Base-by-base conservation (phyloP, 2,113 vertebrate species). In the Recurvirostra avosetta region DNA sequence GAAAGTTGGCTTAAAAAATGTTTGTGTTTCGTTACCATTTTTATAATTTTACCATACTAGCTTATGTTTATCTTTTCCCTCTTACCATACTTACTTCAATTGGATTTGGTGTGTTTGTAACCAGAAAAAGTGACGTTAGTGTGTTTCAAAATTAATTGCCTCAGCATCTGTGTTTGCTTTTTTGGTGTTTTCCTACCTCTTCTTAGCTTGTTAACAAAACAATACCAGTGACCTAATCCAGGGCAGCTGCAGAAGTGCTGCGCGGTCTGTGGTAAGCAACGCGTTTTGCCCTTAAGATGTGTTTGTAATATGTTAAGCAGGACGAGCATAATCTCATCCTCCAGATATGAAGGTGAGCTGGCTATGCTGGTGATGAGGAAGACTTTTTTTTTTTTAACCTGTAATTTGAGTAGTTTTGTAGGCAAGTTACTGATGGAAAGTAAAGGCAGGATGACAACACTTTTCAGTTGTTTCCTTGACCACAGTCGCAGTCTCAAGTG, bases 31-130 rank as follows among this genome's bases (percentile, higher is more conserved):
- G 2, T 82, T 89, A 75, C 40, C 9, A 4, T 68, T 62, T 91
- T 89, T 77, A 21, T 77, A 70, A 84, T 66, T 92, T 84, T 78
- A 52, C 41, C 2, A 1, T 84, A 68, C 66, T 89, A 87, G 68
- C 10, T 85, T 86, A 45, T 61, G 27, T 87, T 96, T 92, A 11
- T 65, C 17, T 71, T 40, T 84, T 73, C 10, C 34, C 40, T 84
- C 17, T 15, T 85, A 32, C 67, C 27, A 4, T 85, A 76, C 78
- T 97, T 75, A 89, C n/a, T 78, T 91, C 40, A 52, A 0, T 23
- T 90, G 66, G 19, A 79, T 70, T 91, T 94, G 62, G 67, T 92
- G 94, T 97, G 94, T 81, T 87, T 94, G 77, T 96, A 94, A 92
- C 74, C 85, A 75, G 63, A 94, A 96, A 89, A 94, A 96, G 88